Base-by-base conservation (phyloP, 2,113 vertebrate genomes). In the Engraulis encrasicolus region DNA sequence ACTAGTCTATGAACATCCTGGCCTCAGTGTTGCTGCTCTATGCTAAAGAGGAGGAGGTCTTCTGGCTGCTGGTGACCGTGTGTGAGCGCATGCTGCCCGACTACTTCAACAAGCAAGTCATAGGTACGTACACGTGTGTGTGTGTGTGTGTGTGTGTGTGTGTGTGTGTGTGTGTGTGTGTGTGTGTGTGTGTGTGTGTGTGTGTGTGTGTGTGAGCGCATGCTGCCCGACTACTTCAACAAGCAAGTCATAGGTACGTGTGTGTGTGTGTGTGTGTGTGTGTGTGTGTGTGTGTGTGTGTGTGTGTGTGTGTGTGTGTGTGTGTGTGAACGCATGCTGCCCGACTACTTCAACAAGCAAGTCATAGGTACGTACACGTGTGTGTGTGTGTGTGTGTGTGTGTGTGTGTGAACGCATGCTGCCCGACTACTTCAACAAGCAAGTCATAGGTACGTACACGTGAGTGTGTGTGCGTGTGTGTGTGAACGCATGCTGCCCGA, bases 151-250 rank as follows among this genome's bases (percentile, higher is more conserved):
- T 54, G 50, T 54, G 50, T 2, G 19, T n/a, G 54, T n/a, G 54
- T n/a, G 54, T 99, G 91, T 93, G 96, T n/a, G n/a, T n/a, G n/a
- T n/a, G n/a, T n/a, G n/a, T n/a, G n/a, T n/a, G n/a, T n/a, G n/a
- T n/a, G n/a, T n/a, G n/a, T n/a, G n/a, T n/a, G n/a, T n/a, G n/a
- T n/a, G n/a, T n/a, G n/a, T n/a, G n/a, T n/a, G n/a, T n/a, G n/a
- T n/a, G n/a, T n/a, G n/a, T n/a, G n/a, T n/a, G n/a, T n/a, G n/a
- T n/a, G n/a, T n/a, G n/a, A n/a, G n/a, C n/a, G n/a, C 90, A 99
- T 99, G 98, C 94, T 99, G 85, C 98, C 98, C 0, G 97, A 99
- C 91, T 99, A 99, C 90, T 99, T 99, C 92, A 99, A 97, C 92
- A 96, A 95, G 90, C 93, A 98, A 31, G 98, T 99, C 82, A 97